phyloP scores from a whole-genome alignment of 2,888 invertebrate species.

The Argyresthia albistria region DNA sequence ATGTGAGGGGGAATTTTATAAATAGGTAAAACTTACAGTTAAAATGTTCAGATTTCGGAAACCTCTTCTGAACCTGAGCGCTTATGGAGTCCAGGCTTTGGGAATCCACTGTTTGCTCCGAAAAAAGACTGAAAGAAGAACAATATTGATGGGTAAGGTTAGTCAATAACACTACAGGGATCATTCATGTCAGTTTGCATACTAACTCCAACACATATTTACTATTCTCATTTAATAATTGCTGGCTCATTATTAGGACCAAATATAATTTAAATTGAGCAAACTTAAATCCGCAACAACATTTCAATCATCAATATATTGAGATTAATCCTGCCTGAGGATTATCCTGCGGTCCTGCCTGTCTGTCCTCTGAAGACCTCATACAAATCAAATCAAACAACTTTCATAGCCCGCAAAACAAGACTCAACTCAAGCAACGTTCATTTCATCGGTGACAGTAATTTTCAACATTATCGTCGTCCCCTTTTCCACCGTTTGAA shows the following conservation, averaged over 20 bases:
- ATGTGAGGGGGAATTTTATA: no score
- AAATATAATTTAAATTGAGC: background rate
- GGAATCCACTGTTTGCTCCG: slow-evolving; percentile 80
- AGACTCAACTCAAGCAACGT: no score
- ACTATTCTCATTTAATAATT: slow-evolving; percentile 47
- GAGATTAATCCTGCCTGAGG: no score
- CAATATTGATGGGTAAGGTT: slow-evolving; percentile 3
- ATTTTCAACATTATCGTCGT: no score
- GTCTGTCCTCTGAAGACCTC: no score
- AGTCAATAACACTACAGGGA: background rate
- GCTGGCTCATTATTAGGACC: background rate
- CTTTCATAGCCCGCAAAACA: no score
- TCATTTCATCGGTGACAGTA: no score
- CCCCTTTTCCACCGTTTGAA: no score
- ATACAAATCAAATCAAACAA: no score
- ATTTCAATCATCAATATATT: no score
- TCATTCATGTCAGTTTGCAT: background rate
- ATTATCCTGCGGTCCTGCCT: no score
- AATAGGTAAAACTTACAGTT: slow-evolving; percentile 71
- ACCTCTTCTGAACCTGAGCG: slow-evolving; percentile 83
- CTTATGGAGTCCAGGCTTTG: slow-evolving; percentile 84
- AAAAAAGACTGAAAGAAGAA: slow-evolving; percentile 74
- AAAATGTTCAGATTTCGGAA: slow-evolving; percentile 84
- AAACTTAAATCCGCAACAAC: no score
- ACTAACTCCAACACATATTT: slow-evolving; percentile 66